Evolutionary conservation across 2,113 vertebrate species (phyloP).

Genomic region (Vulpes ferrilata): DNA sequence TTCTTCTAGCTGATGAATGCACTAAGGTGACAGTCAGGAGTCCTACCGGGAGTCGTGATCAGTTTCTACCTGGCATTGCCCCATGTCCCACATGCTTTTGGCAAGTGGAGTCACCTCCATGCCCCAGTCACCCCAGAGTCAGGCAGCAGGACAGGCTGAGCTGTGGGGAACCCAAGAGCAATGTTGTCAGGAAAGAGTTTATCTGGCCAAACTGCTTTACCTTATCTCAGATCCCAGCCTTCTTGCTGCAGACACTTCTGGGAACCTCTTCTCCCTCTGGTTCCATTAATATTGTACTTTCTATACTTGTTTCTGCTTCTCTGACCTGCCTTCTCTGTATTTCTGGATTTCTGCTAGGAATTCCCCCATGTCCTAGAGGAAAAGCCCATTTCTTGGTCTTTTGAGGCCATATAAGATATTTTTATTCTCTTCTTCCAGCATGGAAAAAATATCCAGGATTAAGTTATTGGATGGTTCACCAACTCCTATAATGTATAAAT

Average conservation of each 20-base stretch:
- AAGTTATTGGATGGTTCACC: not conserved
- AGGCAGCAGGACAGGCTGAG: not conserved
- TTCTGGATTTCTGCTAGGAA: not conserved
- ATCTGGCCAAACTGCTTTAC: not conserved
- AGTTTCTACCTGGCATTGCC: not conserved
- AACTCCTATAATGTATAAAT: not conserved
- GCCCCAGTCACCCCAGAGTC: not conserved
- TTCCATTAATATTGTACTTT: not conserved
- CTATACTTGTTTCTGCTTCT: not conserved
- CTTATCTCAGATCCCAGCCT: not conserved
- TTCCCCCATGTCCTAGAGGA: not conserved
- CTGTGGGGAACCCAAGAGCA: not conserved
- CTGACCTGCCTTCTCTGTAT: not conserved
- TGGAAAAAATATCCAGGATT: not conserved
- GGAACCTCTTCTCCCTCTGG: not conserved
- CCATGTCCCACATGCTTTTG: not conserved
- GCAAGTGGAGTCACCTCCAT: not conserved
- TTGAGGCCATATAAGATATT: not conserved
- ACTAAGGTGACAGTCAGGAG: not conserved
- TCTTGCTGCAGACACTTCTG: not conserved
- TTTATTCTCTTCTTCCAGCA: not conserved
- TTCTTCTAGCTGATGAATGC: not conserved
- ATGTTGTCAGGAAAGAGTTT: not conserved
- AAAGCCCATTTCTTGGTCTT: conserved; percentile 22
- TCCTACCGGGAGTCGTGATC: not conserved